These are phyloP conservation scores for Madoqua kirkii DNA, from an alignment of 2,113 vertebrate species.

Conservation along the genomic window DNA sequence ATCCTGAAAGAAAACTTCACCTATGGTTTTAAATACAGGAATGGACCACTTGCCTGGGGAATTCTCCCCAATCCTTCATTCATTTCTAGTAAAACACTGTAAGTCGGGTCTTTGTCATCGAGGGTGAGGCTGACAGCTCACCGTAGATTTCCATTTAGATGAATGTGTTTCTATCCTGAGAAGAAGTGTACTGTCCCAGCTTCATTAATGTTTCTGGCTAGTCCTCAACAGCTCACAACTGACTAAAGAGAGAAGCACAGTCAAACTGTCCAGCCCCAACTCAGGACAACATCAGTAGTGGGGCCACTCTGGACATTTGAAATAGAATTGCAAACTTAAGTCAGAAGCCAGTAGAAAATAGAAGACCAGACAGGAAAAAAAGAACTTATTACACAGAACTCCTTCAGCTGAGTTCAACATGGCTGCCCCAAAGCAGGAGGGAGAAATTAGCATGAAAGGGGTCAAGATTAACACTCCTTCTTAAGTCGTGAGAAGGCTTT, in stretches of 20 bases:
- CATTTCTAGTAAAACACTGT: background rate
- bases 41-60: background rate
- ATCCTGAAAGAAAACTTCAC: background rate
- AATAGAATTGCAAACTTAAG: slow-evolving; percentile 14
- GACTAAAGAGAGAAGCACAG: background rate
- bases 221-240: background rate
- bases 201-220: background rate
- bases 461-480: background rate
- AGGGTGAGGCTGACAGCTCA: background rate
- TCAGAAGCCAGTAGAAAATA: background rate
- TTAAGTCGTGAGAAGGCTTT: background rate
- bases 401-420: background rate
- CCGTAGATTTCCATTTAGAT: slow-evolving; percentile 26
- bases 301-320: background rate
- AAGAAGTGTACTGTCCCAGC: background rate
- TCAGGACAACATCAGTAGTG: background rate
- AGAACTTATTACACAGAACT: background rate
- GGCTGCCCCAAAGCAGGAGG: background rate
- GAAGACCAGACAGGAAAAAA: background rate
- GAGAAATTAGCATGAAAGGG: background rate
- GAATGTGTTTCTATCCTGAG: background rate
- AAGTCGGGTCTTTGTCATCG: background rate
- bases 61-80: background rate
- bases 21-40: background rate
- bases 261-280: background rate